These are phyloP conservation scores for Spinus pinus DNA, from an alignment of 2,797 vertebrate species.

Conservation along the genomic window DNA sequence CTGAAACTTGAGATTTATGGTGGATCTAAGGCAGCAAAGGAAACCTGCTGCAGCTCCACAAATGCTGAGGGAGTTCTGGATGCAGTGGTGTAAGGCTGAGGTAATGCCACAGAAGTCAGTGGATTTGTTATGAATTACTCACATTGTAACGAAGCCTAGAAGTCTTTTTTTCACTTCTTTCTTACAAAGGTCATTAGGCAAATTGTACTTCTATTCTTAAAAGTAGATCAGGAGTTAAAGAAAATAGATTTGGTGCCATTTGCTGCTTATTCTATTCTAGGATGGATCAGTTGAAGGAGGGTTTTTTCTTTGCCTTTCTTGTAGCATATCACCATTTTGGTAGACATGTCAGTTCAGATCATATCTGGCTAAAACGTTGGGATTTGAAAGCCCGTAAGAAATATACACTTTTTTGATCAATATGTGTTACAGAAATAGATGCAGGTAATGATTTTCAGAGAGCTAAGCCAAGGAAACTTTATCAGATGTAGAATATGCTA, in stretches of 20 bases:
- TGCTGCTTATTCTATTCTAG: neutral
- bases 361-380: conserved; percentile 30
- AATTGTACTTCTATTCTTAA: neutral
- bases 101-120: neutral
- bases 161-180: neutral
- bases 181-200: neutral
- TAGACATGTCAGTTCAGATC: conserved; percentile 43
- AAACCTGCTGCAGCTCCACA: neutral
- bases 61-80: neutral
- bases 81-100: neutral
- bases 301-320: neutral
- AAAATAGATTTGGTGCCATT: neutral
- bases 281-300: neutral
- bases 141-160: neutral
- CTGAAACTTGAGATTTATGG: conserved; percentile 26
- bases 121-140: neutral
- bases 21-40: neutral
- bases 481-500: conserved; percentile 56
- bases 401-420: conserved; percentile 8
- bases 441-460: conserved; percentile 38
- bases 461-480: conserved; percentile 19
- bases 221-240: neutral
- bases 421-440: conserved; percentile 45
- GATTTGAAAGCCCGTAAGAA: neutral
- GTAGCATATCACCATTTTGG: neutral